Evolutionary conservation across 2,888 invertebrate species (phyloP), one percentile per base, ranked within the genome.

Genomic region (Diploptera punctata): DNA sequence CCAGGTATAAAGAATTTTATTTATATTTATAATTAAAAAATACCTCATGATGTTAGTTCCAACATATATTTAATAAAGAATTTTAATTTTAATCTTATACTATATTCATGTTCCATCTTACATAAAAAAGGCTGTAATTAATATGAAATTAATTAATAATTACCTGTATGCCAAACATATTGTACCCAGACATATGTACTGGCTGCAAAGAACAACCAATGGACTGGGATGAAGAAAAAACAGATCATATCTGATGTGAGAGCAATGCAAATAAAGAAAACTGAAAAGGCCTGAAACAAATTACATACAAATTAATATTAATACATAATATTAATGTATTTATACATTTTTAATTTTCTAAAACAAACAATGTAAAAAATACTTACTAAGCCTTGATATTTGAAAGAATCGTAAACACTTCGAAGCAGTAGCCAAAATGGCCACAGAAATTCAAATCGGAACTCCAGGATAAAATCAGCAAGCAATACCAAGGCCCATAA

Each of bases 151-250:
- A n/a, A n/a, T n/a, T n/a, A n/a, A n/a, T n/a, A n/a, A 16, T 29
- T 83, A 93, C 97, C 97, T 88, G 97, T 95, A 84, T 96, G 95
- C 97, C 97, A 98, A 77, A 98, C 95, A 84, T 96, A 97, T 85
- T 98, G 98, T 81, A 98, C 95, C 98, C 98, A 99, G 76, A 99
- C 98, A 85, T 98, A 99, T 81, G 98, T 98, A 86, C 97, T 97
- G 80, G 98, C 98, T 76, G 95, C 94, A 84, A 99, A 98, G 85
- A 98, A 97, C 82, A 98, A 89, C 93, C 97, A 97, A 84, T 98
- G 95, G 79, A 98, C 93, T 78, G 99, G 99, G 87, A 99, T 97
- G 86, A 98, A 97, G 87, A 99, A 95, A 87, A 95, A 97, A 88
- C 98, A 99, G 85, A 99, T 93, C 90, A 99, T 93, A 86, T 99